Percentiles rank a stretch among this genome's conserved stretches.
phyloP scores from a whole-genome alignment of 2,113 vertebrate genomes.

The Emydocephalus ijimae region DNA sequence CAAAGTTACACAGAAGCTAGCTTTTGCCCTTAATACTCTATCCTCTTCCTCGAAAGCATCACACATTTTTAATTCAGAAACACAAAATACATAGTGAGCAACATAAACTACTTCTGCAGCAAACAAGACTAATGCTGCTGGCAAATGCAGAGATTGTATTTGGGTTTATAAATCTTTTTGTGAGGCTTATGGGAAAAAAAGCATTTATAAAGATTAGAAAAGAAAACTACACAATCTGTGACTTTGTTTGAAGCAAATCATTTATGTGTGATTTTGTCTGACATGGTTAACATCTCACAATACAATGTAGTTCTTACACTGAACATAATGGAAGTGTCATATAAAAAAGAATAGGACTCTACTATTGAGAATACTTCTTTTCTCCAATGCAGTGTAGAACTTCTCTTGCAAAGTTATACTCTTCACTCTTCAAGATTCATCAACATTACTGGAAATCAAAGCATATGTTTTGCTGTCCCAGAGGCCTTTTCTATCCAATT shows the following conservation, averaged over 20 bases:
- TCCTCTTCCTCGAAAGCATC: neutral
- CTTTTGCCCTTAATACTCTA: neutral
- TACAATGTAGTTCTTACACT: neutral
- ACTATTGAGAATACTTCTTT: neutral
- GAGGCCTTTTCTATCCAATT: neutral
- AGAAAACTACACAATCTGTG: slow-evolving; percentile 6
- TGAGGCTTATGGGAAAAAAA: neutral
- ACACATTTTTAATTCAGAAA: neutral
- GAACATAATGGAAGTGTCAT: neutral
- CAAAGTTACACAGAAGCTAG: neutral
- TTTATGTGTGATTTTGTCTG: neutral
- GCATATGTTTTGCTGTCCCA: neutral
- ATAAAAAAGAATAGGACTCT: neutral
- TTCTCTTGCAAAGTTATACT: neutral
- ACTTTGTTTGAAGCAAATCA: slow-evolving; percentile 11
- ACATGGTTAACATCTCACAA: neutral
- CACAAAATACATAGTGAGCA: too few species aligned
- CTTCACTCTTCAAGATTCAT: neutral
- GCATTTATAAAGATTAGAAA: neutral
- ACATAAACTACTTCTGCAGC: neutral
- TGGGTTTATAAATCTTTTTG: neutral
- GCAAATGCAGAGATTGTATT: neutral
- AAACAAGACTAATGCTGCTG: neutral
- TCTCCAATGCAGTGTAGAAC: neutral
- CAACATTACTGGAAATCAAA: neutral